Base-by-base conservation (phyloP, 37 sponge, comb jelly and placozoan species). In the Halisarca cf. caerulea region DNA sequence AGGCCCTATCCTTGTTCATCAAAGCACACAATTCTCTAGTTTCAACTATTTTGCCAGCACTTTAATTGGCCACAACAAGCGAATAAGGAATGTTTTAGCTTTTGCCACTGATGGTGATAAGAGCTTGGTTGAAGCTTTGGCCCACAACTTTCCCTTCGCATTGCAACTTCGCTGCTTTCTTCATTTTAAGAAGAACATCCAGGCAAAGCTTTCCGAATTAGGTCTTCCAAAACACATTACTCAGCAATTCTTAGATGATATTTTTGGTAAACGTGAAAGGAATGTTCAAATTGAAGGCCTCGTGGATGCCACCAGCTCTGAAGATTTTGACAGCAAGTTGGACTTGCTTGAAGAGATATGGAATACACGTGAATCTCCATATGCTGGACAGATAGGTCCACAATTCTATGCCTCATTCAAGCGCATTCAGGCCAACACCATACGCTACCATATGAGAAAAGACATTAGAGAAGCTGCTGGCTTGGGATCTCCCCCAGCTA, bases 21-120 rank as follows among this genome's bases (percentile, higher is more conserved):
- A 82, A 58, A 41, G 66, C 1, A 58, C 32, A 25, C 17, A 87
- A 23, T 82, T 82, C 40, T 36, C 88, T 24, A 59, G 78, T 28
- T 87, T 74, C 7, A n/a, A n/a, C n/a, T n/a, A n/a, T n/a, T n/a
- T n/a, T n/a, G n/a, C 37, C 24, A 82, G 78, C 36, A 87, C 78
- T 18, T 39, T 86, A n/a, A 61, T 86, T 62, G 69, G 80, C 28
- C 25, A 25, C 55, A 80, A 78, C 38, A 86, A 79, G 81, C 23
- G 43, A 20, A 80, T 86, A 17, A 24, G 58, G 7, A 33, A 68
- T n/a, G 3, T 80, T 30, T 28, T 80, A 28, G 73, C 84, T 38
- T 59, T 86, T 79, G 70, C 81, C 11, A 86, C 87, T 14, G 87
- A 86, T 86, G 80, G 87, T 38, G 87, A 86, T 86, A 2, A 34